These are phyloP conservation scores for Cataglyphis hispanica DNA, from an alignment of 1,140 invertebrate species.

Conservation along the genomic window DNA sequence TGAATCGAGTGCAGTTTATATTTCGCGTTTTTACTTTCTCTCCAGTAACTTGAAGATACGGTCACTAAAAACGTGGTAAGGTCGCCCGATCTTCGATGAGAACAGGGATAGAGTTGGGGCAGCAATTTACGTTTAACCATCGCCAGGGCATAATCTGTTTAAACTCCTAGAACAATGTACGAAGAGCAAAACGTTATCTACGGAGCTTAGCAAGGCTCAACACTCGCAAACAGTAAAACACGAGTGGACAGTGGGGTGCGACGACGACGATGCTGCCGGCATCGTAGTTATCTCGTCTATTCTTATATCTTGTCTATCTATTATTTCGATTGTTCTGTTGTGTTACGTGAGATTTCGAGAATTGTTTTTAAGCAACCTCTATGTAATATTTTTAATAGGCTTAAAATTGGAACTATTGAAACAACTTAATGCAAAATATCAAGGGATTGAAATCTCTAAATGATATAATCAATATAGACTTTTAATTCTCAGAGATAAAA, in stretches of 20 bases:
- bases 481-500: neutral
- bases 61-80: slow-evolving; percentile 24
- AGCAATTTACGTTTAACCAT: slow-evolving; percentile 85
- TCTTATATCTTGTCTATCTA: slow-evolving; percentile 53
- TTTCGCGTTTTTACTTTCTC: neutral
- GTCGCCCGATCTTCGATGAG: slow-evolving; percentile 33
- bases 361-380: slow-evolving; percentile 30
- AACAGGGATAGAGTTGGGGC: slow-evolving; percentile 63
- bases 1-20: neutral
- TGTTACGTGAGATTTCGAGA: slow-evolving; percentile 23
- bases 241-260: slow-evolving; percentile 72
- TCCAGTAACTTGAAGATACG: neutral
- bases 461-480: neutral
- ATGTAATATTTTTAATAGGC: neutral
- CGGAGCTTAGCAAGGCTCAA: slow-evolving; percentile 82
- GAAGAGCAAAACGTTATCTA: slow-evolving; percentile 80
- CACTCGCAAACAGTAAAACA: slow-evolving; percentile 81
- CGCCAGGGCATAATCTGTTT: slow-evolving; percentile 83
- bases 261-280: slow-evolving; percentile 19
- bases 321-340: slow-evolving; percentile 59
- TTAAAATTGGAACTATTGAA: neutral
- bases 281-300: slow-evolving; percentile 41
- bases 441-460: neutral
- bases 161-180: slow-evolving; percentile 84
- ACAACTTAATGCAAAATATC: neutral